Conservation (phyloP, 1,140 invertebrate species). For the Drosophila tani region DNA sequence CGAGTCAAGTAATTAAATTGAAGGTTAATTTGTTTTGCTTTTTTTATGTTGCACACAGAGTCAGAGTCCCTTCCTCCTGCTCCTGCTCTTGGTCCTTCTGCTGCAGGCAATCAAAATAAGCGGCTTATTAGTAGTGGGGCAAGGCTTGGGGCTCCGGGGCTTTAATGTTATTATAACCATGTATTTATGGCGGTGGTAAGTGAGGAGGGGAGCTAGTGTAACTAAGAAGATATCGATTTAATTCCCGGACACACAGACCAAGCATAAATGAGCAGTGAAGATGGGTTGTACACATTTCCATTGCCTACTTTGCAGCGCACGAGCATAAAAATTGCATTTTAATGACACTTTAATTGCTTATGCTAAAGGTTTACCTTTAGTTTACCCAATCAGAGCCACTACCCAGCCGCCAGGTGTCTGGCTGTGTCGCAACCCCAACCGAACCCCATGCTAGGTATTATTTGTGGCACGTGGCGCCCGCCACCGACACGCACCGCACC, state of each 20-base stretch:
- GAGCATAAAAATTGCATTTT: constrained; percentile 64
- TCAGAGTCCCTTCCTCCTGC: background rate
- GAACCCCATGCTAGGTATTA: background rate
- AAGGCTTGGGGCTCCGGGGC: constrained; percentile 1
- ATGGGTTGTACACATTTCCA: constrained; percentile 29
- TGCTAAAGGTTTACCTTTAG: constrained; percentile 19
- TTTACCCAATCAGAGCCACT: constrained; percentile 9
- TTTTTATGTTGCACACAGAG: constrained; percentile 5
- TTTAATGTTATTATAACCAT: constrained; percentile 73
- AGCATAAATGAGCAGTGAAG: constrained; percentile 47
- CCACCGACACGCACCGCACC: constrained; percentile 22
- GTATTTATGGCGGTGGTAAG: constrained; percentile 25
- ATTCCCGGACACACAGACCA: constrained; percentile 43
- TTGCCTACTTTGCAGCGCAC: constrained; percentile 65
- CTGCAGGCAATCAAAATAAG: constrained; percentile 70
- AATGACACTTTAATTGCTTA: constrained; percentile 69
- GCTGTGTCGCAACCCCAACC: background rate
- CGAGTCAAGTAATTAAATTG: constrained; percentile 71
- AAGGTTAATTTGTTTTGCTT: constrained; percentile 64
- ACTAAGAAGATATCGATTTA: constrained; percentile 71
- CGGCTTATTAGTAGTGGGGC: constrained; percentile 50
- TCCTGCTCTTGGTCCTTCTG: background rate
- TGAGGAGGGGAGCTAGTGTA: constrained; percentile 28
- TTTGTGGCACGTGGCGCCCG: constrained; percentile 40
- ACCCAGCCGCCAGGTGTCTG: constrained; percentile 8